Evolutionary conservation across 1,140 invertebrate species (phyloP).

Genomic region (Geopemphigus sp.): DNA sequence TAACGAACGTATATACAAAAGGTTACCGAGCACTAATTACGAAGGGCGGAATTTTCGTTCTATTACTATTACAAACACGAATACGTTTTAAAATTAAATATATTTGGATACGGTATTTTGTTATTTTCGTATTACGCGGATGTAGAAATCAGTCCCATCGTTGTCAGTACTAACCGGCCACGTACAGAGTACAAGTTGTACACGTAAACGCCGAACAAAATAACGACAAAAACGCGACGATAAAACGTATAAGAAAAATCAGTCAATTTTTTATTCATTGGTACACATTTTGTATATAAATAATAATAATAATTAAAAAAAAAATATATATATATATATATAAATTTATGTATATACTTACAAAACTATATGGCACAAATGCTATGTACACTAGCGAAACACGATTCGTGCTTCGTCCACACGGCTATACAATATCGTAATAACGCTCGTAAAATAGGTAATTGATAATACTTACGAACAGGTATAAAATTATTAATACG

Average conservation of each 20-base stretch:
- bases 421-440: neutral
- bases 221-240: neutral
- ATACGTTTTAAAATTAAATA: no score
- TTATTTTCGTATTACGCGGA: no score
- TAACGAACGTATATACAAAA: no score
- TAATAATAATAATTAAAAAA: no score
- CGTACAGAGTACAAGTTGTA: no score
- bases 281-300: neutral
- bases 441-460: neutral
- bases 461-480: neutral
- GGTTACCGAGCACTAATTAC: no score
- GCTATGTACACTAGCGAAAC: slow-evolving; percentile 7
- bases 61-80: no score
- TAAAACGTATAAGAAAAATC: slow-evolving; percentile 27
- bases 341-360: slow-evolving; percentile 14
- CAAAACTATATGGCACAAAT: slow-evolving; percentile 36
- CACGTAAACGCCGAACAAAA: no score
- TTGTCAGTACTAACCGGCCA: no score
- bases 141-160: no score
- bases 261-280: slow-evolving; percentile 40
- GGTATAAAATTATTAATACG: neutral
- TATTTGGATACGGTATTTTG: no score
- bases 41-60: no score
- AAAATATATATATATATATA: neutral
- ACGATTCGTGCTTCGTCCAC: neutral